These are phyloP conservation scores for Porites evermanni DNA, from an alignment of 92 coral and sea anemone species.

Conservation along the genomic window DNA sequence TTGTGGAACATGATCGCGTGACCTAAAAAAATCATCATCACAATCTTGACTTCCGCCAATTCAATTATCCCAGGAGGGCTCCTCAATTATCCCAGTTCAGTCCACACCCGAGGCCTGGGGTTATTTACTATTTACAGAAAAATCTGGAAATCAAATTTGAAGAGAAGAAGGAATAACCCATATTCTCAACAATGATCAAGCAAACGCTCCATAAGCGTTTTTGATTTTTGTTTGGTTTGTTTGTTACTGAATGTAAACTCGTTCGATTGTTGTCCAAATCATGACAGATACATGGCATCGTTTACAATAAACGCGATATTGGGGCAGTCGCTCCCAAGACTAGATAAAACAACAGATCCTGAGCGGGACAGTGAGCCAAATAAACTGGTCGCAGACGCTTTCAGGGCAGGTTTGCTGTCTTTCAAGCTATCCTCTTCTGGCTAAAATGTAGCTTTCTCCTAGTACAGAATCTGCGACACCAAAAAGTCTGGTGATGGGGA, in stretches of 20 bases:
- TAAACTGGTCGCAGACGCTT: background rate
- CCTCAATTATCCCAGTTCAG: too few species aligned
- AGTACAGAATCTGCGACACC: background rate
- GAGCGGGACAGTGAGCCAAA: background rate
- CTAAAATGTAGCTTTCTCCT: background rate
- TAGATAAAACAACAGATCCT: background rate
- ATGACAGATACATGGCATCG: slow-evolving; percentile 67
- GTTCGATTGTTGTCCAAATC: slow-evolving; percentile 3
- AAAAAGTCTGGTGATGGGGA: background rate
- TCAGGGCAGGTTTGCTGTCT: slow-evolving; percentile 30
- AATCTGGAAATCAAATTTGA: too few species aligned
- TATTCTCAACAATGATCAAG: too few species aligned
- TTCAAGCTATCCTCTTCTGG: slow-evolving; percentile 1
- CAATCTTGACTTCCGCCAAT: too few species aligned
- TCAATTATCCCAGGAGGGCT: too few species aligned
- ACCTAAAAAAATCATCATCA: too few species aligned
- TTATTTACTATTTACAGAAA: too few species aligned
- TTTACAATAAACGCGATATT: slow-evolving; percentile 84
- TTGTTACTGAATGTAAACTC: background rate
- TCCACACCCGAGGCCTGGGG: too few species aligned
- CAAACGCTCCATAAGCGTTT: too few species aligned
- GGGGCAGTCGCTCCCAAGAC: slow-evolving; percentile 45
- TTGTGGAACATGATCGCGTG: too few species aligned
- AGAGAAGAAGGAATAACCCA: too few species aligned
- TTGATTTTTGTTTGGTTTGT: too few species aligned